Evolutionary conservation across 1,140 invertebrate genomes (phyloP), one percentile per base, ranked within the genome.

Genomic region (Drosophila sucinea): DNA sequence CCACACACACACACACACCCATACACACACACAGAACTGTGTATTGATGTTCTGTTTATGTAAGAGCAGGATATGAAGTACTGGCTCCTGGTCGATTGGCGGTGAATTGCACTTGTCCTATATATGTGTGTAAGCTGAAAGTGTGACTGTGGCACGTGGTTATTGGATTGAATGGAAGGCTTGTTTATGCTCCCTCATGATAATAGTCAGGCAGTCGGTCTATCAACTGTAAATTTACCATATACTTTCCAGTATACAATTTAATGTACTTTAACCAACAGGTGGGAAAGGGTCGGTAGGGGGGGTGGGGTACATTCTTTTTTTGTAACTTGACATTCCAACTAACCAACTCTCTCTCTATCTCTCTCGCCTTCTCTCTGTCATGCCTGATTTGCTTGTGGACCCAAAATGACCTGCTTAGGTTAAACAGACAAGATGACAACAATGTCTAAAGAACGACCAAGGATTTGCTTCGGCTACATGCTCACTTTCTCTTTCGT

Each of bases 1-100:
- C 77, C 79, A 75, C 60, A 40, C 32, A 17, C n/a, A 41, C 40
- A 41, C 40, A 41, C 44, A 27, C 7, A 27, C 44, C 6, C 7
- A 27, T 23, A 51, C 44, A 25, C 23, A 47, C 1, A 47, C 2
- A 27, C 1, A 51, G 6, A 10, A 7, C 8, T 8, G 25, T 10
- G 23, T 25, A 51, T 75, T 77, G 61, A 35, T 67, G 69, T 66
- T 60, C 55, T 81, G 69, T 86, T 86, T 86, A 83, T 79, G 29
- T 67, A 71, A 61, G 63, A 60, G 70, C 83, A 86, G 82, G 82
- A 86, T 86, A 86, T 86, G 82, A 86, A 87, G 77, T 87, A 76
- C 72, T 71, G 56, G 30, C 56, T 58, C 56, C 56, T 58, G 69
- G 68, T 71, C 83, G 63, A 87, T 79, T 85, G 82, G 30, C 74